A percentile compares a stretch with the other conserved stretches of the same genome.
Evolutionary conservation across 2,797 vertebrate genomes (phyloP).

Genomic region (Poeciliopsis presidionis): DNA sequence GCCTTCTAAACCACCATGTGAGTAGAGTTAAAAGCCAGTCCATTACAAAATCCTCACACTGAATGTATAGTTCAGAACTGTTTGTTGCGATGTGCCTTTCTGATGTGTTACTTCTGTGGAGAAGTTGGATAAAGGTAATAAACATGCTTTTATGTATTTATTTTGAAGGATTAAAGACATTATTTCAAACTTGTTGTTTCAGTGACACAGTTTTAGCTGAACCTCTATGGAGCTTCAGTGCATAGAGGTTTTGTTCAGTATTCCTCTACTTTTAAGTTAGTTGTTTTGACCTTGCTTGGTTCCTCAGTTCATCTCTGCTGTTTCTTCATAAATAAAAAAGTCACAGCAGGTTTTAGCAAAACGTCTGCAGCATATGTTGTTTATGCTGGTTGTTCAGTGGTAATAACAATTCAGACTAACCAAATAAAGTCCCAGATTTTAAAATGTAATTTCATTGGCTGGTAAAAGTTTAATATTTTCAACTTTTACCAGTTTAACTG

Average conservation of each 20-base stretch:
- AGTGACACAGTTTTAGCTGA: background rate
- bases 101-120: background rate
- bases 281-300: background rate
- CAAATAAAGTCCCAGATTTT: background rate
- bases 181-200: background rate
- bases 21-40: slow-evolving; percentile 46
- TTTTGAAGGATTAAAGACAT: background rate
- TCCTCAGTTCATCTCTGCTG: background rate
- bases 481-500: background rate
- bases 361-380: background rate
- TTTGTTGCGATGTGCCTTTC: background rate
- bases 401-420: background rate
- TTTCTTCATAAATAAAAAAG: background rate
- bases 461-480: background rate
- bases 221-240: background rate
- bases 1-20: slow-evolving; percentile 78
- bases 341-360: background rate
- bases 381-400: background rate
- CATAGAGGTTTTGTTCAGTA: background rate
- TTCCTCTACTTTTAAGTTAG: background rate
- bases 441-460: background rate
- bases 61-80: background rate
- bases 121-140: background rate
- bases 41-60: background rate
- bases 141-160: no score